A percentile compares a stretch with the other conserved stretches of the same genome.
Evolutionary conservation across 2,888 invertebrate species (phyloP).

Genomic region (Tortricodes alternella): DNA sequence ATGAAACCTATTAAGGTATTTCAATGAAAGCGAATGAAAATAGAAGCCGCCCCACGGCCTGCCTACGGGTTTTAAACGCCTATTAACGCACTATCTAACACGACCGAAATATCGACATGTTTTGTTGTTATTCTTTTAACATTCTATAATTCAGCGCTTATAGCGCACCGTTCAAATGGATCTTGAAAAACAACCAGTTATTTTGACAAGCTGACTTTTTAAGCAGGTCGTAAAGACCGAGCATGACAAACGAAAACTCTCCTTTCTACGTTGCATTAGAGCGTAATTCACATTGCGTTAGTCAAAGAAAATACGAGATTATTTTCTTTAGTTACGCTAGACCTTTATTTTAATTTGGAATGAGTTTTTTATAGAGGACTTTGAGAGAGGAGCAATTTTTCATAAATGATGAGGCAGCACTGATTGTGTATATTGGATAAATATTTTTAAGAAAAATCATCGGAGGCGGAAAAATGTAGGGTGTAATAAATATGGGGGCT

Average conservation of each 20-base stretch:
- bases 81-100: slow-evolving; percentile 67
- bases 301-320: slow-evolving; percentile 52
- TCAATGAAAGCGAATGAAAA: slow-evolving; percentile 33
- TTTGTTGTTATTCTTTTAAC: slow-evolving; percentile 69
- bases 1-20: slow-evolving; percentile 27
- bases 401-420: slow-evolving; percentile 81
- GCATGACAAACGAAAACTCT: slow-evolving; percentile 40
- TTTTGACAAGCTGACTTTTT: slow-evolving; percentile 65
- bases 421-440: slow-evolving; percentile 78
- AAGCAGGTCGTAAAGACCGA: slow-evolving; percentile 56
- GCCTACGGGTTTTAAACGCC: slow-evolving; percentile 46
- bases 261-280: slow-evolving; percentile 40
- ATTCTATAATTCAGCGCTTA: slow-evolving; percentile 68
- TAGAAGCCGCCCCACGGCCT: slow-evolving; percentile 38
- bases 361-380: slow-evolving; percentile 80
- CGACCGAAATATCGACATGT: slow-evolving; percentile 67
- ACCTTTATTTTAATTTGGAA: slow-evolving; percentile 82
- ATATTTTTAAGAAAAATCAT: slow-evolving; percentile 74
- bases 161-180: slow-evolving; percentile 70
- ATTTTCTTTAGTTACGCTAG: slow-evolving; percentile 68
- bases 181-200: slow-evolving; percentile 79
- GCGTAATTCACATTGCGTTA: slow-evolving; percentile 42
- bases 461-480: slow-evolving; percentile 59
- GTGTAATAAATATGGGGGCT: slow-evolving; percentile 67
- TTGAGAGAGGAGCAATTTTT: slow-evolving; percentile 77